These are phyloP conservation scores for Enteromius unitaeniatus DNA, from an alignment of 2,797 vertebrate species.

Conservation along the genomic window DNA sequence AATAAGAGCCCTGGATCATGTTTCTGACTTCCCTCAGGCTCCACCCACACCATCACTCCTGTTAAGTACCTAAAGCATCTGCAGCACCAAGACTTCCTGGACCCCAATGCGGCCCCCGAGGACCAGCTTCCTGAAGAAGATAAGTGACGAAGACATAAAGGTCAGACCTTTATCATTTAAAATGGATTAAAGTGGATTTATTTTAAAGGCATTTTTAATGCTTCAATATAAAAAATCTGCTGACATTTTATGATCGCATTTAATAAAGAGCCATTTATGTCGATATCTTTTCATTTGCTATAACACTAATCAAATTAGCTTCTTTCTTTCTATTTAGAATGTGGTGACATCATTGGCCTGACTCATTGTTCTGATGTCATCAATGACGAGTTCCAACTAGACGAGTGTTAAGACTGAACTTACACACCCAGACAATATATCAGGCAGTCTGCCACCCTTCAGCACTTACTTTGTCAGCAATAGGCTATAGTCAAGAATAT, in stretches of 20 bases:
- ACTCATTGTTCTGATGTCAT: constrained; percentile 65
- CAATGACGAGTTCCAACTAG: constrained; percentile 63
- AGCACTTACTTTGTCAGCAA: not conserved
- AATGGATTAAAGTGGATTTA: not conserved
- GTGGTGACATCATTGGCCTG: constrained; percentile 60
- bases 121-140: constrained; percentile 82
- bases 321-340: constrained; percentile 59
- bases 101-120: constrained; percentile 90
- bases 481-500: not conserved
- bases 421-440: not conserved
- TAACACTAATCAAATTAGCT: not conserved
- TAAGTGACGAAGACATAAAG: constrained; percentile 77
- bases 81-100: constrained; percentile 96
- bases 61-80: constrained; percentile 96
- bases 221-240: not conserved
- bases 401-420: not conserved
- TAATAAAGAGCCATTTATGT: not conserved
- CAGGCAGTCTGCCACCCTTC: not conserved
- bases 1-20: not conserved
- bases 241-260: not conserved
- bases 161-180: constrained; percentile 72
- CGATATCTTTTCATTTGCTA: not conserved
- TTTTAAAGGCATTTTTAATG: not conserved
- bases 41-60: constrained; percentile 93
- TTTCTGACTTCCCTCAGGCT: constrained; percentile 78